Evolutionary conservation across 2,797 vertebrate genomes (phyloP), one percentile per base, ranked within the genome.

Genomic region (Notamacropus eugenii): DNA sequence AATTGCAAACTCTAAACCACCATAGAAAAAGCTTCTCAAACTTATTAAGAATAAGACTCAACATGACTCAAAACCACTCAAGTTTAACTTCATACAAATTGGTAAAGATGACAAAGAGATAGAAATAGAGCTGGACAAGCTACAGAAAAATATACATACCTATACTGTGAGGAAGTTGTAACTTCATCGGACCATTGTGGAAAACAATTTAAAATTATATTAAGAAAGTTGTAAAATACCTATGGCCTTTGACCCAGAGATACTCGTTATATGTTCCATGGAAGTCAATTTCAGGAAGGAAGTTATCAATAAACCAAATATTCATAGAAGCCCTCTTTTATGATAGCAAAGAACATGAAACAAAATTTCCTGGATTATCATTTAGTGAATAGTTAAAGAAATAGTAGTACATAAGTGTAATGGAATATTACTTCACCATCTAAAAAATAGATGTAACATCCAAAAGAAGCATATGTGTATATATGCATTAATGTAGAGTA

Each of bases 11-110:
- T 82, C 40, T 40, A 46, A 82, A 82, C 2, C 16, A 82, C n/a
- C 2, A 82, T 24, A 82, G 5, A 40, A 40, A 82, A 82, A 82
- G n/a, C 16, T 82, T 82, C 67, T 40, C 93, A 97, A 95, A 93
- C 93, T 94, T 22, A 57, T 93, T 59, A 22, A 94, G 40, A 4
- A 93, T 19, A 92, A 95, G 95, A 82, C 24, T 57, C 95, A 29
- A 29, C 10, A 0, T 94, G 50, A 95, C 91, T 93, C 67, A 46
- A 46, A 82, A 46, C 19, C 19, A 40, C n/a, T 34, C 58, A 92
- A 96, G 28, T 95, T 94, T 59, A 91, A 91, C 24, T 54, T 5
- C 93, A 62, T 74, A 92, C 9, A 92, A 92, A 96, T 91, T 56
- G 5, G 13, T 90, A 96, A 87, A 82, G 19, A 82, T 9, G 46